Conservation (phyloP, 2,797 vertebrate species). For the Manis pentadactyla region DNA sequence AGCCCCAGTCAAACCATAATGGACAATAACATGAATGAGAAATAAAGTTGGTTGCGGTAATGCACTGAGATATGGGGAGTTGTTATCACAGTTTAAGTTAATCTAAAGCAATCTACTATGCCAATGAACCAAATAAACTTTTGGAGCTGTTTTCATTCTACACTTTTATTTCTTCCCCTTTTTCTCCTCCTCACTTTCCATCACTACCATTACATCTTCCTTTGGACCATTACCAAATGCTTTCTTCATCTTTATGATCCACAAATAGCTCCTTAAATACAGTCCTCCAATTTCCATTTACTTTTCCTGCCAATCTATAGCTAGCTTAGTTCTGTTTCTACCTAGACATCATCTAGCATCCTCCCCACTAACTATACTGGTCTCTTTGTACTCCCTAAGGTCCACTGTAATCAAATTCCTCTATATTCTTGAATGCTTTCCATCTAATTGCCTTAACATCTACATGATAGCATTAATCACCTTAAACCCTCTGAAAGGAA, state of each 20-base stretch:
- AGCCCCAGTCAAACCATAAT: neutral
- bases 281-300: neutral
- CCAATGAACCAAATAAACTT: neutral
- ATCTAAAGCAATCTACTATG: neutral
- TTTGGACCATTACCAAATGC: neutral
- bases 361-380: neutral
- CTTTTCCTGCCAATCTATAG: neutral
- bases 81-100: conserved; percentile 29
- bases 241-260: neutral
- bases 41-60: neutral
- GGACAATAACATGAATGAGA: conserved; percentile 1
- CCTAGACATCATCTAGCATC: neutral
- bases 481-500: neutral
- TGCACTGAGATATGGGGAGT: neutral
- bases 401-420: neutral
- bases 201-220: neutral
- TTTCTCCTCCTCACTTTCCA: neutral
- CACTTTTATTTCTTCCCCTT: neutral
- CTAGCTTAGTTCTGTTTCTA: neutral
- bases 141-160: neutral
- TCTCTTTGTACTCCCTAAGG: neutral
- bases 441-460: neutral
- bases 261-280: neutral
- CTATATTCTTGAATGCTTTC: neutral
- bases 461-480: neutral